phyloP scores from a whole-genome alignment of 2,888 invertebrate genomes.

The Drosophila fungiperda region DNA sequence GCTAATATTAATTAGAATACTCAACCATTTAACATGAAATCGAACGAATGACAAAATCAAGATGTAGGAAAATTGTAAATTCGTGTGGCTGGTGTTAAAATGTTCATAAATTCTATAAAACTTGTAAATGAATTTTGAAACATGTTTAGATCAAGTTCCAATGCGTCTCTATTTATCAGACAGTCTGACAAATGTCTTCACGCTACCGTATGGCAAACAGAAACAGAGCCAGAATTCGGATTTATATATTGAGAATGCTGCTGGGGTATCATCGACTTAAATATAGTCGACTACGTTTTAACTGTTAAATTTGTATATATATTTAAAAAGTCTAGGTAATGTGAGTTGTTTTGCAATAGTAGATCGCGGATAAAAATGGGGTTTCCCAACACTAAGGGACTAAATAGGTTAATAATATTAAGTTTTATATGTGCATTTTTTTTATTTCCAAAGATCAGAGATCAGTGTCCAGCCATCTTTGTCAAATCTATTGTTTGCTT shows the following conservation, averaged over 20 bases:
- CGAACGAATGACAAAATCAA: conserved; percentile 25
- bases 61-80: conserved; percentile 43
- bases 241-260: conserved; percentile 14
- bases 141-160: conserved; percentile 50
- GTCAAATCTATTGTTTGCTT: conserved; percentile 1
- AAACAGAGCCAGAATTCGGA: neutral
- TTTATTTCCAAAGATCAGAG: neutral
- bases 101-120: conserved; percentile 52
- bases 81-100: conserved; percentile 50
- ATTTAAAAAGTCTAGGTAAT: neutral
- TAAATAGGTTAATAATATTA: neutral
- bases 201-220: conserved; percentile 51
- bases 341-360: neutral
- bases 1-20: conserved; percentile 52
- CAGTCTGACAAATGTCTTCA: conserved; percentile 55
- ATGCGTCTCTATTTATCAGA: conserved; percentile 46
- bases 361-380: neutral
- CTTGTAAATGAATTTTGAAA: conserved; percentile 59
- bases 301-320: neutral
- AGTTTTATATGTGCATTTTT: rapidly evolving
- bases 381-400: neutral
- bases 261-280: conserved; percentile 22
- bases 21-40: conserved; percentile 27
- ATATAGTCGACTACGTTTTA: conserved; percentile 15
- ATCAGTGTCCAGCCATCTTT: neutral